Base-by-base conservation (phyloP, 2,113 vertebrate genomes). In the Bucco capensis region DNA sequence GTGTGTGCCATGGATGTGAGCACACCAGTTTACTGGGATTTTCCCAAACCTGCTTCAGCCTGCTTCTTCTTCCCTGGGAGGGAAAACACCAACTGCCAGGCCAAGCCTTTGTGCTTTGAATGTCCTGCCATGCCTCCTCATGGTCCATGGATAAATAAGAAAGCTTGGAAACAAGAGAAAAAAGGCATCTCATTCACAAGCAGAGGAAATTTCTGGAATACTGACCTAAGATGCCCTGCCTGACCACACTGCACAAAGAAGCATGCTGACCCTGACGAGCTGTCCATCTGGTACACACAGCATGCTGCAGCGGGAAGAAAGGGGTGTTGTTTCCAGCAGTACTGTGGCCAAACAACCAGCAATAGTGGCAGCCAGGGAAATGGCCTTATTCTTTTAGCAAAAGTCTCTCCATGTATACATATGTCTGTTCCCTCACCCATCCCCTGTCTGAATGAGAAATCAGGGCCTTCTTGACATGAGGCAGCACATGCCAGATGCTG, bases 401-500 rank as follows among this genome's bases (percentile, higher is more conserved):
- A 93, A 77, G 25, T 57, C 31, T 74, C 56, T 74, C 78, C 46
- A 9, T 86, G 17, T 61, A 79, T 35, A 82, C 22, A 42, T 44
- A 22, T 0, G 35, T 24, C 54, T 89, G 37, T 84, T 89, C 65
- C 56, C 37, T 75, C 23, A 66, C 30, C 64, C 88, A 70, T 62
- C 56, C 72, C 80, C 83, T 66, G 70, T 75, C 54, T 94, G 94
- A 93, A 92, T 95, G 94, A 81, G 73, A 92, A 91, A 95, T 95
- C 81, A 90, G 93, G 65, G 84, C 79, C 90, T 94, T 77, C 70
- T 37, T 93, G 87, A 94, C 66, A 60, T 40, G 77, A 91, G 77
- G 64, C 88, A 75, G 77, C 28, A 58, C 64, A 33, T 5, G 11
- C 78, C 85, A 94, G 92, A 93, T 87, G 92, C 60, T 38, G 69